Evolutionary conservation across 2,888 invertebrate species (phyloP).

Genomic region (Cerceris ruficornis): DNA sequence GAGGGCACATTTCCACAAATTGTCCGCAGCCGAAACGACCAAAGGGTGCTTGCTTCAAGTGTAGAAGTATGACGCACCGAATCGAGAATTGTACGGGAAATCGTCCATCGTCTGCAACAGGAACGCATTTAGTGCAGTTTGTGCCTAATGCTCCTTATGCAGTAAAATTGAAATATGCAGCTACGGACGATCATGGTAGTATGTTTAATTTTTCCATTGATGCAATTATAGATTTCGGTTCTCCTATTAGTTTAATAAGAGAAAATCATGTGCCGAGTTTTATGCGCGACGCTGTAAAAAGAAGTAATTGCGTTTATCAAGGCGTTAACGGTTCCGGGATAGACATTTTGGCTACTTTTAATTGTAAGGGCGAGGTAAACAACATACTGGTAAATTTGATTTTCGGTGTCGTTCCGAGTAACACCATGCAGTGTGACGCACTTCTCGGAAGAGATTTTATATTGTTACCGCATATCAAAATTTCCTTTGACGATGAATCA

Average conservation of each 20-base stretch:
- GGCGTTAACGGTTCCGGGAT: conserved; percentile 15
- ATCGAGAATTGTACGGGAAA: background rate
- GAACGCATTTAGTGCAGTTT: background rate
- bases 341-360: conserved; percentile 1
- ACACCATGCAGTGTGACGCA: conserved; percentile 3
- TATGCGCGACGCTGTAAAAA: background rate
- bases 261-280: background rate
- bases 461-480: background rate
- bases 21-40: background rate
- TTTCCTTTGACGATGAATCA: background rate
- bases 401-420: conserved; percentile 13
- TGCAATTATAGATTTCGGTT: conserved; percentile 25
- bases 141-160: background rate
- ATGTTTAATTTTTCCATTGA: background rate
- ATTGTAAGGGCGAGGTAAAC: background rate
- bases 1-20: background rate
- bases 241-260: conserved; percentile 12
- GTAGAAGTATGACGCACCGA: background rate
- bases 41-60: conserved; percentile 1
- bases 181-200: background rate
- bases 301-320: background rate
- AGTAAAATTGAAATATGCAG: background rate
- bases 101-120: background rate
- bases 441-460: conserved; percentile 24
- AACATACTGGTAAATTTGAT: background rate